These are phyloP conservation scores for Xiphophorus maculatus DNA, from an alignment of 2,113 vertebrate species.

Conservation along the genomic window DNA sequence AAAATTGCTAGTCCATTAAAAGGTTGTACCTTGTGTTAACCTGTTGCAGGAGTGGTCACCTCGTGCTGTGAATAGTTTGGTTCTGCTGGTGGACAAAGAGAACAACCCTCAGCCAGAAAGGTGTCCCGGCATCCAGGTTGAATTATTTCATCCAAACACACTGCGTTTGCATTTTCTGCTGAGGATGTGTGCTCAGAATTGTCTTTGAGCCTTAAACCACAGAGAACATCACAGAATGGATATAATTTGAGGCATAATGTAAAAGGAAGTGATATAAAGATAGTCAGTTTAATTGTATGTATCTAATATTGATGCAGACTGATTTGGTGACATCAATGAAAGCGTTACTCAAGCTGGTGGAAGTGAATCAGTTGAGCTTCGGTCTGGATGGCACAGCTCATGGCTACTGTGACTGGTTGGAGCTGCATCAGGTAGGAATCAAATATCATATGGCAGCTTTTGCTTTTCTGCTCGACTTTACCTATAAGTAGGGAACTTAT, in stretches of 20 bases:
- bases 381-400: constrained; percentile 84
- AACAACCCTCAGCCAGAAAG: constrained; percentile 72
- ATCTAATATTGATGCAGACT: constrained; percentile 73
- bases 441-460: neutral
- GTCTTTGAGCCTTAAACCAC: neutral
- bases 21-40: neutral
- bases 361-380: constrained; percentile 84
- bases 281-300: constrained; percentile 2
- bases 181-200: neutral
- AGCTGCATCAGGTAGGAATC: constrained; percentile 87
- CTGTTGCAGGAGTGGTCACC: constrained; percentile 71
- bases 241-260: neutral
- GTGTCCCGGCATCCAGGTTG: constrained; percentile 83
- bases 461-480: neutral
- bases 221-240: neutral
- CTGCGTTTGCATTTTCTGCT: neutral
- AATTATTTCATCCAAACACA: constrained; percentile 10
- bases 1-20: neutral
- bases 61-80: constrained; percentile 71
- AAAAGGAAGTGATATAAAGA: neutral
- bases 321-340: constrained; percentile 85
- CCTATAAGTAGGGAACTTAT: neutral
- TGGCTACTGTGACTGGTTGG: constrained; percentile 88
- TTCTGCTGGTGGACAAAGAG: constrained; percentile 87
- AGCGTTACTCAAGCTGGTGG: constrained; percentile 83